Evolutionary conservation across 2,888 invertebrate species (phyloP), one percentile per base, ranked within the genome.

Genomic region (Drosophila imparisetae): DNA sequence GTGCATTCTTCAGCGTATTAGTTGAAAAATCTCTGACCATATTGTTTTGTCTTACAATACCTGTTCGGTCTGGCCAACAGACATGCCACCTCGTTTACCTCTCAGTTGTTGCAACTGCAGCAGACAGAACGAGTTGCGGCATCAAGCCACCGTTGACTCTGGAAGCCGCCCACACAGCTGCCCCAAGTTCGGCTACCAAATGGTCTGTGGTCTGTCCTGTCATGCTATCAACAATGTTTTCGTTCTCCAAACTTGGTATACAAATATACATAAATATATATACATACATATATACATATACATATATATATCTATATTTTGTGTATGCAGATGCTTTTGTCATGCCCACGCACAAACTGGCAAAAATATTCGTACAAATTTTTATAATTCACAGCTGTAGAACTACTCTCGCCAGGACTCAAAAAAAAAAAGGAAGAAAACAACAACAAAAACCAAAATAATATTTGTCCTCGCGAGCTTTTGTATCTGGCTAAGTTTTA

Each of bases 161-260:
- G 18, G 6, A 0, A 55, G 27, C n/a, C 27, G n/a, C 36, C 27
- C 27, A 45, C 45, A 45, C 15, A 36, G 54, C 36, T 36, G 54
- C n/a, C 27, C 24, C 36, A 38, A n/a, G 36, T 40, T 40, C 29
- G 38, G 27, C 38, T 27, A 29, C 27, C 24, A 38, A 55, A 38
- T 55, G 13, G 36, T 55, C n/a, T 27, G 13, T 27, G 27, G n/a
- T 27, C 55, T 38, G 55, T 29, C 0, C 55, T 55, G 55, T 55
- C 38, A 29, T 29, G 55, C 27, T 55, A 38, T 38, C 27, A 38
- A 55, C 27, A 36, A n/a, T 38, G 27, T n/a, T 55, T 27, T 54
- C 34, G 10, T 24, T 18, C 36, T 54, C 6, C 11, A 27, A 36
- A 27, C 36, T 38, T 55, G 13, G 5, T n/a, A 13, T n/a, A 24